A percentile compares a stretch with the other conserved stretches of the same genome.
These are phyloP conservation scores for Cervus canadensis DNA, from an alignment of 2,113 vertebrate species.

Conservation along the genomic window DNA sequence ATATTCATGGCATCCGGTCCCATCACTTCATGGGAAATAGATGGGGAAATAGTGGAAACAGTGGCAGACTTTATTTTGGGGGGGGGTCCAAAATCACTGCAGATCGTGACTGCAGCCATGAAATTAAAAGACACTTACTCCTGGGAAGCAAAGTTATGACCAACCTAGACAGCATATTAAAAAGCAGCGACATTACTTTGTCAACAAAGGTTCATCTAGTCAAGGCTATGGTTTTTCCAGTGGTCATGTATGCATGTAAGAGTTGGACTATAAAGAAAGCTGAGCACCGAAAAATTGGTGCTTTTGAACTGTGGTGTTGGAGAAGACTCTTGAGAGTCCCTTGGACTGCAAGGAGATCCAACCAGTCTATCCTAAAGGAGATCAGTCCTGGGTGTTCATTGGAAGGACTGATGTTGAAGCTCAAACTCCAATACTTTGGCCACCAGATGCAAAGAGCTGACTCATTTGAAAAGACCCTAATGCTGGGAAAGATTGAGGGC, in stretches of 20 bases:
- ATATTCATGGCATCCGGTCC: neutral
- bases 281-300: neutral
- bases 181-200: neutral
- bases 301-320: neutral
- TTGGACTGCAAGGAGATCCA: neutral
- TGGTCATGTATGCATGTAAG: neutral
- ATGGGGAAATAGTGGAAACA: neutral
- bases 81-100: neutral
- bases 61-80: neutral
- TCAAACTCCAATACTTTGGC: neutral
- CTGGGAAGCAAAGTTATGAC: neutral
- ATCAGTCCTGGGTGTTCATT: neutral
- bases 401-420: neutral
- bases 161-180: neutral
- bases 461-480: neutral
- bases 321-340: neutral
- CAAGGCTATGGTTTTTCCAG: neutral
- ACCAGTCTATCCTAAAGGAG: neutral
- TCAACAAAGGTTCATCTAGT: neutral
- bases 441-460: neutral
- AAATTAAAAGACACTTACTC: neutral
- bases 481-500: neutral
- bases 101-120: neutral
- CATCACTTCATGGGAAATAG: neutral
- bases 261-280: neutral